Evolutionary conservation across 2,113 vertebrate species (phyloP), one percentile per base, ranked within the genome.

Genomic region (Vimba vimba): DNA sequence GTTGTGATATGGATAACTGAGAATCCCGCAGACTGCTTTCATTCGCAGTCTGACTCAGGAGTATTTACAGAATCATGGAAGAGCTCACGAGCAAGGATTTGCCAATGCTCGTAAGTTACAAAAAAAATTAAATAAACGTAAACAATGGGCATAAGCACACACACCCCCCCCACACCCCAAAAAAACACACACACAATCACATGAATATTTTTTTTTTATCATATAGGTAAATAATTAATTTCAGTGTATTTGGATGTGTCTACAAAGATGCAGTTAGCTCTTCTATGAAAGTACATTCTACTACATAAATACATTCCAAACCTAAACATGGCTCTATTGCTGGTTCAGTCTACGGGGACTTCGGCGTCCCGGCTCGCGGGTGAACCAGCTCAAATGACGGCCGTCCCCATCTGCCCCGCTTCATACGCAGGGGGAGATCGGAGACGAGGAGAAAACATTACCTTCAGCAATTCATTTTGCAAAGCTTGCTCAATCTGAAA

Each of bases 201-300:
- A 78, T 23, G 4, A 43, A 9, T 33, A 6, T 33, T 27, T 21
- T 25, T 27, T 76, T 45, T 25, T 27, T 77, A 21, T 10, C 15
- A 77, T 55, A 30, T 33, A 23, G 90, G 80, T 87, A 91, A 83
- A 91, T 87, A 87, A 77, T 86, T 73, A 4, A 80, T 91, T 84
- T 91, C 85, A 90, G 89, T 91, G 91, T 93, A 91, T 93, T 88
- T 93, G 92, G 90, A 93, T 90, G 89, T 92, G 84, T 93, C 84
- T 92, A 93, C 86, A 90, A 91, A 94, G 92, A 93, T 71, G 71
- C 60, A 83, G 39, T 80, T 89, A 85, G 87, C 92, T 92, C 62
- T 91, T 89, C 89, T 93, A 93, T 86, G 91, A 93, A 91, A 93
- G 93, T 95, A 95, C 94, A 94, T 94, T 95, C 93, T 94, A 94